Conservation (phyloP, 1,140 invertebrate species). For the Caenorhabditis tropicalis region DNA sequence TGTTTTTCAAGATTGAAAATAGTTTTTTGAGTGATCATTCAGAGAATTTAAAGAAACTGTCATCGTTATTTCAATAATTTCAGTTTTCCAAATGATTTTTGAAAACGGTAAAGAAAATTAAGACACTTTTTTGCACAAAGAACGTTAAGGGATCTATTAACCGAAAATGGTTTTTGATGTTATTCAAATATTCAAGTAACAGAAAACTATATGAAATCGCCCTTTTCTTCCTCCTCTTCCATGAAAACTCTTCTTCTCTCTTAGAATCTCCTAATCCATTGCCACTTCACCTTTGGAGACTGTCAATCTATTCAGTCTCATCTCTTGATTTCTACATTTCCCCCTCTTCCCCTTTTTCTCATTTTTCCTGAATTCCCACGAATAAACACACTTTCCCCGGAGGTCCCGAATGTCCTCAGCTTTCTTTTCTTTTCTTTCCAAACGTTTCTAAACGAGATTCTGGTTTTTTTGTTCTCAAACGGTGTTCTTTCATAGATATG, state of each 20-base stretch:
- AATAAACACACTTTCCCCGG: slow-evolving; percentile 32
- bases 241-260: background rate
- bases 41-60: too few species aligned
- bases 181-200: too few species aligned
- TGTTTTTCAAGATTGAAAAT: too few species aligned
- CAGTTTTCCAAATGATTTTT: too few species aligned
- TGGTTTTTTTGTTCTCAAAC: background rate
- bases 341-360: background rate
- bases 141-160: too few species aligned
- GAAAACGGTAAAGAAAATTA: too few species aligned
- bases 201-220: too few species aligned
- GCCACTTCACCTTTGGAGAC: slow-evolving; percentile 14
- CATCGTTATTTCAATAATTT: too few species aligned
- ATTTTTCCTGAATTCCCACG: slow-evolving; percentile 33
- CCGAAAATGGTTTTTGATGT: too few species aligned
- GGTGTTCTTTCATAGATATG: background rate
- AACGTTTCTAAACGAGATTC: background rate
- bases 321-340: background rate
- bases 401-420: background rate
- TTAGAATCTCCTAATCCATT: background rate
- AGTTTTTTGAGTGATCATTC: too few species aligned
- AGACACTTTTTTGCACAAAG: too few species aligned
- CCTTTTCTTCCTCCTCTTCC: background rate
- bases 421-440: background rate
- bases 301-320: background rate